Base-by-base conservation (phyloP, 1,140 invertebrate genomes). In the Drosophila ambigua region DNA sequence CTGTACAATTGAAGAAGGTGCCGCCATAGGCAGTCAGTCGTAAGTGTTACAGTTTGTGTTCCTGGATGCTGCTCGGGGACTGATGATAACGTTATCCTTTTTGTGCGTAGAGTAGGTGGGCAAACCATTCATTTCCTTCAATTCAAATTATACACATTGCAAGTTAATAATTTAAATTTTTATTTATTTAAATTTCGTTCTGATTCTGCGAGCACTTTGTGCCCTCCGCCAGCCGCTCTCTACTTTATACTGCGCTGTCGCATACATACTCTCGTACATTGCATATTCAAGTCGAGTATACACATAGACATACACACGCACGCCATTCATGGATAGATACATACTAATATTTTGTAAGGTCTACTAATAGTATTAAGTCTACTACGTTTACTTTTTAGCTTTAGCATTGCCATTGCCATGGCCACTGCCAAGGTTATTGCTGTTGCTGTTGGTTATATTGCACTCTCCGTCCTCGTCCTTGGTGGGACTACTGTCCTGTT, bases 1-100 rank as follows among this genome's bases (percentile, higher is more conserved):
- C 93, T 96, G 67, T 96, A 96, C 78, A 95, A 94, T 89, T 93
- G 77, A 91, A n/a, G 77, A 91, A n/a, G 4, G 26, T 1, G 15
- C 20, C 6, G 11, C 16, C 9, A 26, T 24, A 16, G 23, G 4
- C 11, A 43, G 20, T 28, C 69, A 64, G 24, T n/a, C 13, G n/a
- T 75, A 71, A 66, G 53, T 75, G 65, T 66, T 74, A 71, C 35
- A 60, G 16, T 43, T 51, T 69, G 57, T 26, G 60, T 16, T 43
- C 16, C 35, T 49, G 35, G 13, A 39, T 49, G 51, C 16, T 57
- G 35, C 4, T 13, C 11, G 13, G 35, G 35, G 11, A 13, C 11
- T 39, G 11, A 43, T 39, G 11, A 43, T 63, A 50, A 31, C 6
- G 20, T 72, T 54, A 39, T 35, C 43, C 35, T 46, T 53, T 44